Base-by-base conservation (phyloP, 1,140 invertebrate genomes). In the Drosophila kikkawai region DNA sequence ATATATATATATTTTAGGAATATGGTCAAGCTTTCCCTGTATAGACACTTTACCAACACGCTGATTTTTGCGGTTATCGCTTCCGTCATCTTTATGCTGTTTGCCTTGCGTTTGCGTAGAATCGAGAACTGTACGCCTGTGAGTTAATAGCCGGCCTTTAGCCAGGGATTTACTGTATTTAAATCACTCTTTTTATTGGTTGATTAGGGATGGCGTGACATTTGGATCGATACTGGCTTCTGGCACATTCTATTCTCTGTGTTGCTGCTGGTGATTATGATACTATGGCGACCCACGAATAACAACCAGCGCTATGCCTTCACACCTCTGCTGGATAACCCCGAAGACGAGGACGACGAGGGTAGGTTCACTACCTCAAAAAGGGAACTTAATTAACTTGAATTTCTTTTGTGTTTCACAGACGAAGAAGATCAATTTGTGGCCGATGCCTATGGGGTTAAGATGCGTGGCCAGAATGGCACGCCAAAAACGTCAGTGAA, bases 271-370 rank as follows among this genome's bases (percentile, higher is more conserved):
- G 97, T 98, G 13, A 99, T 99, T 73, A 99, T 99, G 97, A 95
- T 99, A 70, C 94, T 99, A 37, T 99, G 98, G 98, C 93, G 98
- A 75, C 98, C 98, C 6, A 97, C 97, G 4, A 97, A 97, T 90
- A 99, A 99, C 92, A 99, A 99, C 93, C 98, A 99, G 93, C 95
- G 97, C 88, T 99, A 98, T 94, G 98, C 98, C 4, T 99, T 99
- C 93, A 98, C 97, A 9, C 97, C 98, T 45, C 94, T 99, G 22
- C 93, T 98, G 8, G 98, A 99, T 94, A 95, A 97, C 91, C 95
- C 96, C 12, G 96, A 96, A 56, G 97, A 98, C 91, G 97, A 97
- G 76, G 95, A 96, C 68, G 96, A 97, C 41, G 95, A 94, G 19
- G 91, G 90, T 92, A 79, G 55, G 19, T n/a, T n/a, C n/a, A n/a